A percentile compares a stretch with the other conserved stretches of the same genome.
phyloP scores from a whole-genome alignment of 2,888 invertebrate genomes.

The Tanaodytes sp. region DNA sequence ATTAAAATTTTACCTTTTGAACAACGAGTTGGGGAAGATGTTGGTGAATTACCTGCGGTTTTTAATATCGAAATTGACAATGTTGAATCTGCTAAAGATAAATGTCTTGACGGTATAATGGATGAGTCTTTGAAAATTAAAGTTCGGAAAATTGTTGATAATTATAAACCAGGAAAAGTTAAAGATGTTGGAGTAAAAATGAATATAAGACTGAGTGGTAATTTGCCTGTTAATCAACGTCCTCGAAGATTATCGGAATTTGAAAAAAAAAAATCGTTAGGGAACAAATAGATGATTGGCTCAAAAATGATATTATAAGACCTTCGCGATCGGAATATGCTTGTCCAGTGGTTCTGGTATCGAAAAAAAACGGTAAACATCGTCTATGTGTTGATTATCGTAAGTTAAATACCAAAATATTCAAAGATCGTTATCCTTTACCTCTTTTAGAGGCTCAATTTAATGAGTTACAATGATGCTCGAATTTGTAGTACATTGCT shows the following conservation, averaged over 20 bases:
- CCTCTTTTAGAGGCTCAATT: conserved; percentile 49
- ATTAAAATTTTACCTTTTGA: neutral
- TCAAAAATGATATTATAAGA: conserved; percentile 36
- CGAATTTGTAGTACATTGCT: conserved; percentile 45
- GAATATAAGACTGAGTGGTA: conserved; percentile 39
- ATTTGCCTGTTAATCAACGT: conserved; percentile 38
- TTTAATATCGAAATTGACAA: conserved; percentile 6
- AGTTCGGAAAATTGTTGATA: conserved; percentile 12
- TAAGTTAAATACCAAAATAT: conserved; percentile 36
- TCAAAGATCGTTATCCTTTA: conserved; percentile 47
- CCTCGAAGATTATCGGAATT: conserved; percentile 32
- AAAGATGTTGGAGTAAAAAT: conserved; percentile 29
- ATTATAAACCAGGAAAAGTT: conserved; percentile 34
- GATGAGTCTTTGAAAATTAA: neutral
- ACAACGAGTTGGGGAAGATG: neutral
- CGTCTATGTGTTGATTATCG: conserved; percentile 51
- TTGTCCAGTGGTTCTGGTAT: conserved; percentile 45
- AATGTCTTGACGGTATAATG: conserved; percentile 1
- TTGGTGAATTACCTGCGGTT: conserved; percentile 6
- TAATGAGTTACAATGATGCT: conserved; percentile 36
- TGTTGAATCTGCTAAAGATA: neutral
- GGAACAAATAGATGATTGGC: conserved; percentile 42
- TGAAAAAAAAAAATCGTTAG: conserved; percentile 44
- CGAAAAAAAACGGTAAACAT: conserved; percentile 32
- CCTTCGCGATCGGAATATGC: conserved; percentile 46